Conservation (phyloP, 2,113 vertebrate species). For the Entomyzon cyanotis region DNA sequence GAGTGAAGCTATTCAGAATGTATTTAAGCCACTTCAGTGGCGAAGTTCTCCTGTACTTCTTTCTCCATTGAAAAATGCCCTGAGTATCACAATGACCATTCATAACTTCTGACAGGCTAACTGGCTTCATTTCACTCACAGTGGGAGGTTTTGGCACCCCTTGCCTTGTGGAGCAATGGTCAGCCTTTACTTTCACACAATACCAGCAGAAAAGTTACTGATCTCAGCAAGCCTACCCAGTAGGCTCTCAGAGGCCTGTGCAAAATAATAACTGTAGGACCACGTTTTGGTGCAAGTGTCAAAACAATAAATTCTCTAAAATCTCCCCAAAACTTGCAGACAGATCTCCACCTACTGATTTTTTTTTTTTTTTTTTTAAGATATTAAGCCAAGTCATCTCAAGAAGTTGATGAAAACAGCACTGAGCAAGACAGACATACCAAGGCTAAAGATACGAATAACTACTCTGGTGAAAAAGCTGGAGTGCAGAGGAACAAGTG, state of each 20-base stretch:
- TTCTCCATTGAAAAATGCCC: not conserved
- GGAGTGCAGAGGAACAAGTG: not conserved
- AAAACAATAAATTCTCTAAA: not conserved
- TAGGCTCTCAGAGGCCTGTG: not conserved
- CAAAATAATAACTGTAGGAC: not conserved
- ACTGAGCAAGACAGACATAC: not conserved
- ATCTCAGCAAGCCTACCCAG: not conserved
- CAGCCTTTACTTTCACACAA: not conserved
- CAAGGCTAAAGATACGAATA: not conserved
- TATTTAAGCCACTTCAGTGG: not conserved
- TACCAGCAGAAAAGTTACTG: not conserved
- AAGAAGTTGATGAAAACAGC: not conserved
- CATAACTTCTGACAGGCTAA: constrained; percentile 22
- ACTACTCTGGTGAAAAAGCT: not conserved
- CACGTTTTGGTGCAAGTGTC: not conserved
- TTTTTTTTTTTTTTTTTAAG: not conserved
- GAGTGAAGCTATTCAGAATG: not conserved
- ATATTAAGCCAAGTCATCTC: not conserved
- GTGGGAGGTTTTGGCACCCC: not conserved
- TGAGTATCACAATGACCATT: not conserved
- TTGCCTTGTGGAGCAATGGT: not conserved
- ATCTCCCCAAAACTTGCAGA: not conserved
- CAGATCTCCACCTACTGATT: not conserved
- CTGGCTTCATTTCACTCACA: not conserved
- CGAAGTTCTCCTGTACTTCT: not conserved